Evolutionary conservation across 2,888 invertebrate genomes (phyloP), one percentile per base, ranked within the genome.

Genomic region (Drosophila longiperda): DNA sequence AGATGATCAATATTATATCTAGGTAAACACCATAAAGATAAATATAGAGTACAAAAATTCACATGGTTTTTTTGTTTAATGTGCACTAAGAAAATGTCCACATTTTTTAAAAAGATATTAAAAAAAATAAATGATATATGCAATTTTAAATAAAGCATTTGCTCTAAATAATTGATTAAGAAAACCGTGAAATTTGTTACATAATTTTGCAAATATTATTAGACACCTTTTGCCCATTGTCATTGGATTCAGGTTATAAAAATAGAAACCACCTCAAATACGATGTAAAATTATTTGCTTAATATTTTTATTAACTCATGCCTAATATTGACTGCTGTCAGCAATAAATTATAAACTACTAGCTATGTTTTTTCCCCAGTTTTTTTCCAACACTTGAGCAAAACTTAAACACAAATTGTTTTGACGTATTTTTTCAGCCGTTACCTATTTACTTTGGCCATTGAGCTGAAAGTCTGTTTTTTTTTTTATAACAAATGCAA

Each of bases 371-470:
- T 57, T 33, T 45, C 12, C 17, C 36, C 12, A 12, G 17, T 26
- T 55, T 26, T 55, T 54, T 38, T 29, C 36, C 23, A n/a, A 33
- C 58, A 48, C 49, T 60, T 45, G 57, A 32, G 48, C 36, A 59
- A 65, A 29, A 40, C 23, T 50, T 58, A 6, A 48, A 29, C 65
- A 12, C 20, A 61, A 78, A 62, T 71, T 29, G 61, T 29, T 55
- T 71, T 78, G 79, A 64, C 79, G 58, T 52, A 58, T 58, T 53
- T 62, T 50, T 50, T 48, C 79, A 60, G 63, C 72, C 65, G 72
- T 73, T 75, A 75, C 65, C 53, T 72, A 53, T 78, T 78, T 73
- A 49, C 63, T 60, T 65, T 79, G 66, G 67, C 73, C 57, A 59
- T 40, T 23, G 26, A 42, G 52, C 38, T n/a, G 60, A 26, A 34